Evolutionary conservation across 2,888 invertebrate genomes (phyloP).

Genomic region (Drosophila kuntzei): DNA sequence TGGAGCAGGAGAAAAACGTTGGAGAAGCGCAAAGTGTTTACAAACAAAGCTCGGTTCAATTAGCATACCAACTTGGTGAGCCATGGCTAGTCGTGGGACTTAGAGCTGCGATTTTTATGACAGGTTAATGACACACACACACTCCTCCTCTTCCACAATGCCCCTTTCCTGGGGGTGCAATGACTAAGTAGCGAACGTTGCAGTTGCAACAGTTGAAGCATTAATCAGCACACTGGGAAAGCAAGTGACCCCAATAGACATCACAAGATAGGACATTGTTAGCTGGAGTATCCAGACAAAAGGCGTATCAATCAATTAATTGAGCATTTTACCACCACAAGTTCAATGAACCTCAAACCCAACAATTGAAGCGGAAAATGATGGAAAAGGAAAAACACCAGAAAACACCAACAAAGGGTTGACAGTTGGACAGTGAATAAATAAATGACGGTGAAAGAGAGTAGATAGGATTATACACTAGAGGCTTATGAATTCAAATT

Average conservation of each 20-base stretch:
- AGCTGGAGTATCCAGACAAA: conserved; percentile 29
- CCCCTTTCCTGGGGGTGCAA: conserved; percentile 25
- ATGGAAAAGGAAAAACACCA: conserved; percentile 34
- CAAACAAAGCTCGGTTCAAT: conserved; percentile 74
- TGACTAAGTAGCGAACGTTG: conserved; percentile 21
- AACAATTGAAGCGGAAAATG: conserved; percentile 45
- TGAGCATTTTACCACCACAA: conserved; percentile 64
- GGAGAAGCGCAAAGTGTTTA: conserved; percentile 62
- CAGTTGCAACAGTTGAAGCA: conserved; percentile 19
- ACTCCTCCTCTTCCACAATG: not conserved
- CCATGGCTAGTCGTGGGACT: conserved; percentile 56
- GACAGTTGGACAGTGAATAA: conserved; percentile 47
- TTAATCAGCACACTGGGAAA: conserved; percentile 44
- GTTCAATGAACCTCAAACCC: conserved; percentile 77
- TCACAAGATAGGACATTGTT: conserved; percentile 38
- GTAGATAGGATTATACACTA: not conserved
- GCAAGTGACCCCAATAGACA: conserved; percentile 67
- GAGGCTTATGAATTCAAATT: not conserved
- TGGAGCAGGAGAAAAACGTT: not conserved
- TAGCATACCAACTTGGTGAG: conserved; percentile 74
- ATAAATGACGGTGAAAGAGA: conserved; percentile 10
- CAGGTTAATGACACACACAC: conserved; percentile 74
- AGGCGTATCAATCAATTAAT: conserved; percentile 79
- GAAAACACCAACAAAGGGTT: conserved; percentile 41
- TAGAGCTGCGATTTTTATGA: conserved; percentile 73